Percentiles rank a stretch among this genome's conserved stretches.
Conservation (phyloP, 2,888 invertebrate genomes). For the Drosophila pseudotalamancana region DNA sequence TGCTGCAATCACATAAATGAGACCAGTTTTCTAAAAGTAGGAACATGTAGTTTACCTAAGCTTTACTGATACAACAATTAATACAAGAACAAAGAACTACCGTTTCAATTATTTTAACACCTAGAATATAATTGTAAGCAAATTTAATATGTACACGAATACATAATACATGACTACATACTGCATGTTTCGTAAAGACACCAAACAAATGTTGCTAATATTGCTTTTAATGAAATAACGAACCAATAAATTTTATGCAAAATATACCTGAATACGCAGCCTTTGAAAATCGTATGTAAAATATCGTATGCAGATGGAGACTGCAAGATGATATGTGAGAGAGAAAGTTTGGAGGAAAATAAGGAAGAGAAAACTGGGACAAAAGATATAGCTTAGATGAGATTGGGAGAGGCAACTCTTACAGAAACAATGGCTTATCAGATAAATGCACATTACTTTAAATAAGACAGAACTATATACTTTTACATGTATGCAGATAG, state of each 20-base stretch:
- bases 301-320: too few relatives aligned
- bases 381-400: too few relatives aligned
- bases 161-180: slow-evolving; percentile 36
- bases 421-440: too few relatives aligned
- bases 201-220: slow-evolving; percentile 36
- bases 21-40: slow-evolving; percentile 67
- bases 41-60: slow-evolving; percentile 35
- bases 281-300: too few relatives aligned
- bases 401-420: too few relatives aligned
- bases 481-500: too few relatives aligned
- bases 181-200: slow-evolving; percentile 46
- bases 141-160: slow-evolving; percentile 55
- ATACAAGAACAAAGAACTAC: slow-evolving; percentile 58
- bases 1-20: slow-evolving; percentile 68
- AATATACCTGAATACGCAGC: background rate
- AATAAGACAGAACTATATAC: too few relatives aligned
- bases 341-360: too few relatives aligned
- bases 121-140: too few relatives aligned
- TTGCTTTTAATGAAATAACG: slow-evolving; percentile 44
- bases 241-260: slow-evolving; percentile 71
- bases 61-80: slow-evolving; percentile 33
- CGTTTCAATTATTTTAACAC: slow-evolving; percentile 76
- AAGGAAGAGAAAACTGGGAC: too few relatives aligned
- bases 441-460: too few relatives aligned
- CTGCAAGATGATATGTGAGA: too few relatives aligned